Base-by-base conservation (phyloP, 2,888 invertebrate species). In the Chouioia cunea region DNA sequence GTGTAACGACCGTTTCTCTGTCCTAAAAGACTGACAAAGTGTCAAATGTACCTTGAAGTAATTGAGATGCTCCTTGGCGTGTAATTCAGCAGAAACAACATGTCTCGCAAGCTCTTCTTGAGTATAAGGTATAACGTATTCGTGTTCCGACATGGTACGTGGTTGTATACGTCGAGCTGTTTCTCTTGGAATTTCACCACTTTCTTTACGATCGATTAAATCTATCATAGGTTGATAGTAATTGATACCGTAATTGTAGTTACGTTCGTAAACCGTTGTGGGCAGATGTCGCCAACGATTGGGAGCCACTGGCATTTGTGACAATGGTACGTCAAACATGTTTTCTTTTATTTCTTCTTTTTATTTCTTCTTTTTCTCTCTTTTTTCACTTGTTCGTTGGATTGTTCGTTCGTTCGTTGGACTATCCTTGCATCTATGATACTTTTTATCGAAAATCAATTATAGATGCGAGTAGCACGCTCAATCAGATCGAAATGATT, bases 191-290 rank as follows among this genome's bases (percentile, higher is more conserved):
- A 78, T 80, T 52, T 76, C 79, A 58, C 81, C 83, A 67, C 79
- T 87, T 77, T 90, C 89, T 86, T 92, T 93, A 54, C 89, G 90
- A 81, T 92, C 91, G 78, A 95, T 90, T 82, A 93, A 94, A 86
- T 95, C 93, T 80, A 95, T 91, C 94, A 95, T 94, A 59, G 94
- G 94, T 85, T 94, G 93, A 86, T 95, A 95, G 86, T 90, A 93
- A 87, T 94, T 93, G 80, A 94, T 93, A 63, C 93, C 93, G 85
- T 91, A 93, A 77, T 92, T 92, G 86, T 94, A 95, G 86, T 95
- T 95, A 85, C 92, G 91, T 82, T 93, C 92, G 87, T 94, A 95
- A 70, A 92, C 90, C 67, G 90, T 84, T 20, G 92, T 91, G 64
- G 91, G 90, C 62, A 77, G 70, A 70, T 81, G 84, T 12, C 78